Percentiles rank a stretch among this genome's conserved stretches.
These are phyloP conservation scores for Etheostoma nigrum DNA, from an alignment of 2,797 vertebrate genomes.

Conservation along the genomic window DNA sequence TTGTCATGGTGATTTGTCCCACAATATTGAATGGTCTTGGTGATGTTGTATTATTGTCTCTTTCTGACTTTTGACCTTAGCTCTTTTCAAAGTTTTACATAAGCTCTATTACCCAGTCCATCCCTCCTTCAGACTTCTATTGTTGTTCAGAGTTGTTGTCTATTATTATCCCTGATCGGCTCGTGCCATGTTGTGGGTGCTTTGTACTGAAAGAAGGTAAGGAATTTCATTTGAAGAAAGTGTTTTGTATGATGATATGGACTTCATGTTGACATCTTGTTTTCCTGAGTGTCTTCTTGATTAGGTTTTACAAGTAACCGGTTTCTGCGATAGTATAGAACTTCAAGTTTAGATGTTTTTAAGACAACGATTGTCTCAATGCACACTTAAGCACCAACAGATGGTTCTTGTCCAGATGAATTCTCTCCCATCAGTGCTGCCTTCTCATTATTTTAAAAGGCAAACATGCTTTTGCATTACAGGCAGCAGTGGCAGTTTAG, in stretches of 20 bases:
- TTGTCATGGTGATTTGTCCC: not conserved
- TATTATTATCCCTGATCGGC: slow-evolving; percentile 66
- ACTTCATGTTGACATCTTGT: not conserved
- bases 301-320: not conserved
- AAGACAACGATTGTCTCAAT: not conserved
- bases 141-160: slow-evolving; percentile 43
- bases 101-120: slow-evolving; percentile 61
- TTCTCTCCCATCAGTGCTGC: not conserved
- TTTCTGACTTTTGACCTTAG: slow-evolving; percentile 39
- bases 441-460: slow-evolving; percentile 10
- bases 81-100: slow-evolving; percentile 46
- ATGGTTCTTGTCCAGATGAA: not conserved
- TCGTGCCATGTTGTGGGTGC: slow-evolving; percentile 46
- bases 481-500: slow-evolving; percentile 16
- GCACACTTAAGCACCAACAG: not conserved
- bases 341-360: slow-evolving; percentile 1
- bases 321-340: not conserved
- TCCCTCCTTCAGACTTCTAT: slow-evolving; percentile 43
- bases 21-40: slow-evolving; percentile 3
- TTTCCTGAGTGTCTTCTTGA: not conserved
- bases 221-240: not conserved
- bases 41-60: slow-evolving; percentile 12
- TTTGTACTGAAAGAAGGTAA: slow-evolving; percentile 32
- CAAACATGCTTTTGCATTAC: slow-evolving; percentile 14
- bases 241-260: not conserved